phyloP scores from a whole-genome alignment of 2,888 invertebrate species.

The Lacanobia oleracea region DNA sequence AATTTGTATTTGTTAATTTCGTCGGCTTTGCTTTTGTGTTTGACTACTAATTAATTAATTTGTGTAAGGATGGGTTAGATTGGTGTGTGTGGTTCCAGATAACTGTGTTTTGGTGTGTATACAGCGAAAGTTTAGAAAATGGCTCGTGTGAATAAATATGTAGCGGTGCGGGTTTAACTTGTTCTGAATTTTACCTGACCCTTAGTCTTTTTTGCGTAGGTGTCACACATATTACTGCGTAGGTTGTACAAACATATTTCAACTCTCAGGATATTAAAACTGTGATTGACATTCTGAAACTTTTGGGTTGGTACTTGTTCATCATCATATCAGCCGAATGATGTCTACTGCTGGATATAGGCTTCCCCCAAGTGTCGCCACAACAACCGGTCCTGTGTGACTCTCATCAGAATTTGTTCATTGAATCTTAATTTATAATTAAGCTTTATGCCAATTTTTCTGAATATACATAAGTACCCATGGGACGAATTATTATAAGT shows the following conservation, averaged over 20 bases:
- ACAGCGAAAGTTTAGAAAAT: not conserved
- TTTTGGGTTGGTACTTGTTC: no score
- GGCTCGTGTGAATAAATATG: slow-evolving; percentile 10
- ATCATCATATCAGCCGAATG: no score
- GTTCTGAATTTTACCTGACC: not conserved
- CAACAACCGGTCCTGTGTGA: no score
- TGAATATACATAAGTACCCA: no score
- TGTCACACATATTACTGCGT: not conserved
- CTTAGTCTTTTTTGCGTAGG: not conserved
- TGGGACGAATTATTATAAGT: no score
- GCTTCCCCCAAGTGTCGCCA: no score
- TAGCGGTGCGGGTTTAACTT: not conserved
- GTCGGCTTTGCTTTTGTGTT: slow-evolving; percentile 39
- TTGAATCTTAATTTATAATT: no score
- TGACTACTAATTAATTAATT: slow-evolving; percentile 47
- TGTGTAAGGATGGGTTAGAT: slow-evolving; percentile 4
- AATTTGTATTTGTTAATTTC: slow-evolving; percentile 54
- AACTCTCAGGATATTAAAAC: not conserved
- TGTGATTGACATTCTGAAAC: not conserved
- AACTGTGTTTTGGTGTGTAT: not conserved
- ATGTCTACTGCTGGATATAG: no score
- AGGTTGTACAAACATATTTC: not conserved
- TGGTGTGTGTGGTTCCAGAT: not conserved
- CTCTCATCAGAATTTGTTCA: not conserved
- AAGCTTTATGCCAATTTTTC: no score